These are phyloP conservation scores for Melipona beecheii DNA, from an alignment of 2,888 invertebrate species.

Conservation along the genomic window DNA sequence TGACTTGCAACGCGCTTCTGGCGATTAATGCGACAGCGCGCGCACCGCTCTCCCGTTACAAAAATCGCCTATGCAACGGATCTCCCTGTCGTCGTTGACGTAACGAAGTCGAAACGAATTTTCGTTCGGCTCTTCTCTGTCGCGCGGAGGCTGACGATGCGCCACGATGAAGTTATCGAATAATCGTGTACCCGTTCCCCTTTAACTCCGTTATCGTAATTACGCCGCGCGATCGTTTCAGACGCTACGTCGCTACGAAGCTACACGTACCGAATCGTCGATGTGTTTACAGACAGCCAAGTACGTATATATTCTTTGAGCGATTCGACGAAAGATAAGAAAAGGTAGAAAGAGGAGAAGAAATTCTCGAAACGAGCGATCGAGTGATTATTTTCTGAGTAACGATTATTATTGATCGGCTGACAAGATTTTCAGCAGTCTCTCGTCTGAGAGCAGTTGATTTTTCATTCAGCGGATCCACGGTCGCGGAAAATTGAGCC, in stretches of 20 bases:
- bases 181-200: constrained; percentile 9
- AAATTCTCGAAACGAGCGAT: too few species aligned
- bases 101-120: constrained; percentile 21
- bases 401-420: too few species aligned
- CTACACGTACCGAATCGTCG: too few species aligned
- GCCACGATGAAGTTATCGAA: constrained; percentile 26
- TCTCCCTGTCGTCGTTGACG: not conserved
- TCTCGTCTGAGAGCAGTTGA: constrained; percentile 26
- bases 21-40: constrained; percentile 22
- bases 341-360: too few species aligned
- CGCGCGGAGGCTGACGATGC: not conserved
- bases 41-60: not conserved
- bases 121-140: not conserved
- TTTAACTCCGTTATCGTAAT: constrained; percentile 18
- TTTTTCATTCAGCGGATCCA: constrained; percentile 31
- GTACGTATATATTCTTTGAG: too few species aligned
- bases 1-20: not conserved
- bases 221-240: constrained; percentile 3
- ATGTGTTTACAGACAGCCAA: too few species aligned
- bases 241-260: too few species aligned
- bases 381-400: too few species aligned
- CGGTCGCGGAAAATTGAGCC: constrained; percentile 44
- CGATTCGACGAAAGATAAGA: too few species aligned
- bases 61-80: constrained; percentile 2
- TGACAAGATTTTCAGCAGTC: not conserved